These are phyloP conservation scores for Argentina silus DNA, from an alignment of 2,797 vertebrate genomes.

Conservation along the genomic window DNA sequence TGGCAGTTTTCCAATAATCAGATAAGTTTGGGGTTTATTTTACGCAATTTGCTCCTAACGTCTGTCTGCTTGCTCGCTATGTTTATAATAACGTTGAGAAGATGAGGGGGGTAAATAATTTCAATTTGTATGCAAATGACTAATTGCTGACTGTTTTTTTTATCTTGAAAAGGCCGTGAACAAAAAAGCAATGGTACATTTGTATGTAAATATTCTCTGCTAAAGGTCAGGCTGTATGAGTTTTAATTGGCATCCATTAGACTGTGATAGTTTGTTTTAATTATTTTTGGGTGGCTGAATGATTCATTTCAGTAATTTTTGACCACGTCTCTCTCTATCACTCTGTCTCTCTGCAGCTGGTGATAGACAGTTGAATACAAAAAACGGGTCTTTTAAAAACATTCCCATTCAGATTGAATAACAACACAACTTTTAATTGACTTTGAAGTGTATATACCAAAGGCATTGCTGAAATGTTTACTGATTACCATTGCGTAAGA, in stretches of 20 bases:
- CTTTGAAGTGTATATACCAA: constrained; percentile 40
- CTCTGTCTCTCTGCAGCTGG: background rate
- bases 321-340: background rate
- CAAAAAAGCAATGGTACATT: constrained; percentile 33
- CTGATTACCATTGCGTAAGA: background rate
- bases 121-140: constrained; percentile 77
- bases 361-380: background rate
- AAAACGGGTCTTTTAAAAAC: background rate
- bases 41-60: constrained; percentile 43
- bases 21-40: constrained; percentile 45
- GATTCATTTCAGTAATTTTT: background rate
- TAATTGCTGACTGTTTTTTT: constrained; percentile 48
- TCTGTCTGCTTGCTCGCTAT: constrained; percentile 28
- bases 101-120: constrained; percentile 53
- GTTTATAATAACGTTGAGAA: constrained; percentile 55
- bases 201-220: constrained; percentile 55
- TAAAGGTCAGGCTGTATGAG: constrained; percentile 49
- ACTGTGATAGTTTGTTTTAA: constrained; percentile 40
- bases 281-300: constrained; percentile 17
- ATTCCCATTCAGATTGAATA: constrained; percentile 24
- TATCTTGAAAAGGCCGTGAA: constrained; percentile 63
- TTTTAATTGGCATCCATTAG: constrained; percentile 62
- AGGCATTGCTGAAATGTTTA: constrained; percentile 21
- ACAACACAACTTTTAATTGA: constrained; percentile 48
- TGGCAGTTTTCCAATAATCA: constrained; percentile 45